Evolutionary conservation across 2,113 vertebrate genomes (phyloP).

Genomic region (Lates calcarifer): DNA sequence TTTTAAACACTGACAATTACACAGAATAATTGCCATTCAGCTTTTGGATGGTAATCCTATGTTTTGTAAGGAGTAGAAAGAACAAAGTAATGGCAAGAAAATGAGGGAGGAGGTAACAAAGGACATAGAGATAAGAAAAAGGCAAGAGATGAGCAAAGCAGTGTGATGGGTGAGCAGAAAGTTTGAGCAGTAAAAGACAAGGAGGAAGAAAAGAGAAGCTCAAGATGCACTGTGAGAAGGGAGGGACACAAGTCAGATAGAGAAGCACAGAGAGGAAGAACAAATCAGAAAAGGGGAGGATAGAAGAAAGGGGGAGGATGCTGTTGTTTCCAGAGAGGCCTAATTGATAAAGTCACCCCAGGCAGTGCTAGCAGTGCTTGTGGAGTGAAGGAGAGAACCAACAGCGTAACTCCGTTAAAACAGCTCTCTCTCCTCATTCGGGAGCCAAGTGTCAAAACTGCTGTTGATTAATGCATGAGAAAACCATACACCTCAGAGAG

Average conservation of each 20-base stretch:
- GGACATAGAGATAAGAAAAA: neutral
- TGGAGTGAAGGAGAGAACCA: constrained; percentile 53
- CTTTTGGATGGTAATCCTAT: neutral
- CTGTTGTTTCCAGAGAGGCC: constrained; percentile 52
- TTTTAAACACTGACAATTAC: too few relatives aligned
- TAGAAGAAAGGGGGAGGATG: constrained; percentile 10
- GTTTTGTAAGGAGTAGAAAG: neutral
- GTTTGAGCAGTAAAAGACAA: neutral
- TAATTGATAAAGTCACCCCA: constrained; percentile 76
- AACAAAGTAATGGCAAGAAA: neutral
- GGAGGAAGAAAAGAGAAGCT: neutral
- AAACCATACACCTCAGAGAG: constrained; percentile 58
- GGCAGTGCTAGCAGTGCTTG: constrained; percentile 50
- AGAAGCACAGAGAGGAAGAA: constrained; percentile 7
- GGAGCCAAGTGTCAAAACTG: constrained; percentile 72
- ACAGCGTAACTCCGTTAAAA: constrained; percentile 44
- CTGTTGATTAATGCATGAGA: constrained; percentile 80
- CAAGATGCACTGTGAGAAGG: neutral
- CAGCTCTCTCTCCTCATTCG: constrained; percentile 42
- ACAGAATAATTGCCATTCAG: too few relatives aligned
- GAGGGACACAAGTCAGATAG: neutral
- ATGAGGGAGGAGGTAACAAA: neutral
- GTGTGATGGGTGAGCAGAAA: neutral
- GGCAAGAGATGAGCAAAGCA: neutral
- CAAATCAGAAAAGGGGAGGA: constrained; percentile 2